Base-by-base conservation (phyloP, 2,113 vertebrate genomes). In the Hystrix cristata region DNA sequence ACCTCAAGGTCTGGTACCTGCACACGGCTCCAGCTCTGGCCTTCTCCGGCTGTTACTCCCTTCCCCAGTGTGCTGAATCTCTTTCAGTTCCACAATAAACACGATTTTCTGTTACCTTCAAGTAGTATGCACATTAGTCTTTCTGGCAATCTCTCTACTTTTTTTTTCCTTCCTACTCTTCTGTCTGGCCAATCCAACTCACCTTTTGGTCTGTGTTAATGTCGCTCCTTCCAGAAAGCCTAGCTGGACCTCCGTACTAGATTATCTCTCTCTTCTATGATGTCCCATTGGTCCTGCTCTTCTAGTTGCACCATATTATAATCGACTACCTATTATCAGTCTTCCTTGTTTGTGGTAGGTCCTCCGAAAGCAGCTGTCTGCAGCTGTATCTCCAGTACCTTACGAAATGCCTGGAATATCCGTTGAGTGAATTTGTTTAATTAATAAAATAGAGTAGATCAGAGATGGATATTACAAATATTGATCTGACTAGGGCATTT, bases 371-470 rank as follows among this genome's bases (percentile, higher is more conserved):
- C 15, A 23, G 34, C 76, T 65, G 15, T 62, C 19, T n/a, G 27
- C 19, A 65, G 51, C 27, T 62, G 7, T 25, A 82, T 46, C 4
- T 27, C 53, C 3, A 31, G 14, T 27, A 76, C 10, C 27, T 76
- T 38, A 11, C 10, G 51, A 38, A 48, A 51, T n/a, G 10, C 48
- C 48, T n/a, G 29, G 0, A 72, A 60, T 80, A 60, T 3, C 34
- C 7, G 18, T 29, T 69, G 57, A 85, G 38, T 65, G 38, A 21
- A 71, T 90, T 51, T 79, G 64, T 67, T 79, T n/a, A 94, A 46
- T 89, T 65, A 92, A 74, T 69, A 57, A 92, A 94, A 80, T n/a
- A 92, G 71, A 87, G 7, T 59, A 80, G 71, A 76, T 12, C 21
- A 43, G 43, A 92, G 76, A 65, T 67, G 23, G 18, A n/a, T 38